phyloP scores from a whole-genome alignment of 2,888 invertebrate species.

The Apotomis capreana region DNA sequence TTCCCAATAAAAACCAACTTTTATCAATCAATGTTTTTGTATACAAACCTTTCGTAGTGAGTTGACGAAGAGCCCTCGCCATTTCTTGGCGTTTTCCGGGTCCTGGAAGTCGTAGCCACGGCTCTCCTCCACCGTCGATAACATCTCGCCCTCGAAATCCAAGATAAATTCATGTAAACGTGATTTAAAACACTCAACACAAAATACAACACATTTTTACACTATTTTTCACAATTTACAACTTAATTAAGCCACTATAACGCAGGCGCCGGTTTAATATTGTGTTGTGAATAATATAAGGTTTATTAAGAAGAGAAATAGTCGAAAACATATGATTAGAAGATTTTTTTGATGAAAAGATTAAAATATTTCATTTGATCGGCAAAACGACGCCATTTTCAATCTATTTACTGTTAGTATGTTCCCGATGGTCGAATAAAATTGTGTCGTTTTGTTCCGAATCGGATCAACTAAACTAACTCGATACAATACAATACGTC shows the following conservation, averaged over 20 bases:
- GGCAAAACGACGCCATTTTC: conserved; percentile 82
- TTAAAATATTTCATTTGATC: conserved; percentile 57
- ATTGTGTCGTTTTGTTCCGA: conserved; percentile 19
- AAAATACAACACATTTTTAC: conserved; percentile 63
- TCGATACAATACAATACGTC: no score
- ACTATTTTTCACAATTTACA: conserved; percentile 57
- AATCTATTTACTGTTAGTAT: conserved; percentile 60
- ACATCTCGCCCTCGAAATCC: conserved; percentile 72
- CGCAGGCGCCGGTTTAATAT: conserved; percentile 17
- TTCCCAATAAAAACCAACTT: conserved; percentile 26
- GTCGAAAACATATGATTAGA: conserved; percentile 37
- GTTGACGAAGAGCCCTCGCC: conserved; percentile 95
- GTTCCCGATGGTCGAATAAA: conserved; percentile 44
- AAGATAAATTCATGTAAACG: conserved; percentile 79
- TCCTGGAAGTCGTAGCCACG: conserved; percentile 92
- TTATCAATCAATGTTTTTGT: conserved; percentile 45
- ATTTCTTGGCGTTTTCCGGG: conserved; percentile 94
- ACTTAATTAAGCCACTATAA: conserved; percentile 47
- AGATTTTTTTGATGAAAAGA: conserved; percentile 66
- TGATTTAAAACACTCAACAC: conserved; percentile 63
- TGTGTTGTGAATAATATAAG: conserved; percentile 15
- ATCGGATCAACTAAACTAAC: background rate
- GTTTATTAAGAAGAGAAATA: conserved; percentile 22
- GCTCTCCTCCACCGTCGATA: conserved; percentile 81
- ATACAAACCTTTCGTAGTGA: conserved; percentile 92